Evolutionary conservation across 2,888 invertebrate genomes (phyloP), one percentile per base, ranked within the genome.

Genomic region (Ryuthela nishihirai): DNA sequence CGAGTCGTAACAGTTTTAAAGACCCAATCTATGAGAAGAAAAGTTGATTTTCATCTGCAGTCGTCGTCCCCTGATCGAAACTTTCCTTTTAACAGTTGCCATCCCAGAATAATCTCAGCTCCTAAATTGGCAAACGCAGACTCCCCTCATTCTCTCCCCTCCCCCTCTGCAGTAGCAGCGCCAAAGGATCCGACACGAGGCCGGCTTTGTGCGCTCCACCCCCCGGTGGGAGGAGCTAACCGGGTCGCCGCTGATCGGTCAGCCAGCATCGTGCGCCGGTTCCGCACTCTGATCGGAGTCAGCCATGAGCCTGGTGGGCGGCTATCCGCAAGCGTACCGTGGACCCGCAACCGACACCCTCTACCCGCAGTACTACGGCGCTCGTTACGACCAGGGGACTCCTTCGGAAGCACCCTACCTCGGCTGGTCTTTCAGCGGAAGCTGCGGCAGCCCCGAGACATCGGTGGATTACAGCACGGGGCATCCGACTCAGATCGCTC

Each of bases 231-330:
- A 17, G 49, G 48, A 40, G 46, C 18, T 34, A 52, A 43, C 46
- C 58, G 49, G 52, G 47, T 20, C 52, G 32, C 45, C n/a, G 12
- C 40, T 34, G 52, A 53, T 21, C 41, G n/a, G n/a, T n/a, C n/a
- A n/a, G n/a, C n/a, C n/a, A n/a, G n/a, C n/a, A n/a, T n/a, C n/a
- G n/a, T n/a, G n/a, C n/a, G n/a, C n/a, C n/a, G n/a, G n/a, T n/a
- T 46, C 54, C 40, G 46, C 41, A 44, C 40, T 54, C n/a, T n/a
- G n/a, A n/a, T n/a, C 35, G 10, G 29, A 26, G 43, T 20, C 36
- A 47, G 52, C 46, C 44, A 62, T 62, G 62, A 62, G 62, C 54
- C 50, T 62, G 38, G 62, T 62, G 32, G 62, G 62, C 23, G 56
- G 56, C 23, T 62, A 62, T 41, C 46, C 47, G 32, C 56, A 47